Evolutionary conservation across 1,140 invertebrate genomes (phyloP), one percentile per base, ranked within the genome.

Genomic region (Ceratosolen fusciceps): DNA sequence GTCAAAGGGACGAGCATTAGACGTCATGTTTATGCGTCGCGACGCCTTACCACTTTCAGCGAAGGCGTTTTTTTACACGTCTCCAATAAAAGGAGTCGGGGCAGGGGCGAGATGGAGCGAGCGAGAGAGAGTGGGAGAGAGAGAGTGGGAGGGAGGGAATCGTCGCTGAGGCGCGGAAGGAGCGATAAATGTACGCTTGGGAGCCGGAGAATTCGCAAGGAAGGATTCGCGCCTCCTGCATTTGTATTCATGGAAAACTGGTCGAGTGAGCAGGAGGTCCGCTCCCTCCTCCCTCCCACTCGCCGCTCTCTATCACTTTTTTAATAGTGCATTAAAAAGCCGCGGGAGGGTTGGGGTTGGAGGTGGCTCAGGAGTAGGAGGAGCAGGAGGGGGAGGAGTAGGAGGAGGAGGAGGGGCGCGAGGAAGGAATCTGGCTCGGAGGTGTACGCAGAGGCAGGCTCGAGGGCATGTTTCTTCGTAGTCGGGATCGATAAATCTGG

Each of bases 181-280:
- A 39, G 62, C 34, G 58, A 62, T 74, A 65, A 74, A 62, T 26
- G 54, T 62, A 74, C 58, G 29, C 67, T n/a, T 24, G 37, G 39
- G n/a, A 14, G 24, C 49, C 34, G 14, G 43, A 2, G 73, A 72
- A 62, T 78, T 62, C 56, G 54, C 26, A 47, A 24, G n/a, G n/a
- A n/a, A n/a, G 39, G 52, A 71, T 60, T 72, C 67, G 68, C 16
- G 76, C 5, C 19, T 26, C 34, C 21, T 74, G 49, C 73, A 80
- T 80, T 80, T 75, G 79, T 80, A 75, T 80, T 80, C 72, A 80
- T 75, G 54, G 79, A 75, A 80, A 75, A 75, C 60, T 74, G 31
- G 70, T 47, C 77, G 34, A 68, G 47, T 21, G 31, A 60, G 56
- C 9, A 24, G 0, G 8, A 43, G n/a, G 12, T 29, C 5, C 2